Percentiles rank a stretch among this genome's conserved stretches.
Evolutionary conservation across 2,113 vertebrate species (phyloP).

Genomic region (Anoplopoma fimbria): DNA sequence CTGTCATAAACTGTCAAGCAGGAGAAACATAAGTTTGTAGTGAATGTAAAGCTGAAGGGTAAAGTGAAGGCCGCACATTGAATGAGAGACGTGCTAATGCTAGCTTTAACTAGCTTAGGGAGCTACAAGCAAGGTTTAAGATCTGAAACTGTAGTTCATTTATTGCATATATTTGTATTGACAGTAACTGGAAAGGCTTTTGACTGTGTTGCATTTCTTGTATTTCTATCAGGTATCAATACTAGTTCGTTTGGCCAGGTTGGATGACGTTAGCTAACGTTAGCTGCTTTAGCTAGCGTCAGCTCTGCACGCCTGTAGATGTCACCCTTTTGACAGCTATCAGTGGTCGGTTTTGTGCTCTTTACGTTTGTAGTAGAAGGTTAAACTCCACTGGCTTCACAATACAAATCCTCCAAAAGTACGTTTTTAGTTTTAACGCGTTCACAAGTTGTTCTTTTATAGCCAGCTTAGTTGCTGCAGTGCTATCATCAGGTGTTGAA

Average conservation of each 20-base stretch:
- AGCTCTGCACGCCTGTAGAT: conserved; percentile 38
- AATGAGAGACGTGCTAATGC: conserved; percentile 67
- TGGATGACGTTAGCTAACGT: background rate
- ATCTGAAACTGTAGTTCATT: background rate
- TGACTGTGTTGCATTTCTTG: background rate
- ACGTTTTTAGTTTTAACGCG: background rate
- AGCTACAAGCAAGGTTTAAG: background rate
- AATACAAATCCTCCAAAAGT: background rate
- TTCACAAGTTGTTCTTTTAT: background rate
- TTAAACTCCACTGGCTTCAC: background rate
- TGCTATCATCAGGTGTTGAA: background rate
- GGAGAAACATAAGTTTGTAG: background rate
- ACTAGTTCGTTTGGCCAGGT: background rate
- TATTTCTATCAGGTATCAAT: background rate
- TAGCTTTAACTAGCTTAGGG: background rate
- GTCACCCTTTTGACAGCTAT: conserved; percentile 73
- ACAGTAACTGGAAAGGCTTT: accelerated
- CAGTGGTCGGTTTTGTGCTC: background rate
- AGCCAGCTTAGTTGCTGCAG: background rate
- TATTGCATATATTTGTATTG: background rate
- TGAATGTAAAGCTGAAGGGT: conserved; percentile 79
- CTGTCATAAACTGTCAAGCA: background rate
- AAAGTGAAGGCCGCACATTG: conserved; percentile 78
- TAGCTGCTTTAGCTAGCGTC: background rate
- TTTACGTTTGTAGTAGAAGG: background rate